These are phyloP conservation scores for Syngnathus floridae DNA, from an alignment of 2,113 vertebrate species.

Conservation along the genomic window DNA sequence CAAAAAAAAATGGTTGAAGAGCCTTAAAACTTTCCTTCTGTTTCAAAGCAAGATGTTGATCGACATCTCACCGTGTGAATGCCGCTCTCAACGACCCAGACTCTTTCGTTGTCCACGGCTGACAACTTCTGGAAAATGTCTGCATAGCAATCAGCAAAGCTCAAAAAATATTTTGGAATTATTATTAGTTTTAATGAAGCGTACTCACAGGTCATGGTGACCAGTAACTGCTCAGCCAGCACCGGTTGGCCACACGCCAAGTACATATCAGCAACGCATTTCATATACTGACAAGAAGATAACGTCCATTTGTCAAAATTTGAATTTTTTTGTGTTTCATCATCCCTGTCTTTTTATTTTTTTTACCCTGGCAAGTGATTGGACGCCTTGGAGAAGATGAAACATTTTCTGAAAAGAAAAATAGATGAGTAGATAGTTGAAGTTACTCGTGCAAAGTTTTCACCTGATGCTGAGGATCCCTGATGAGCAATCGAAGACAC, in stretches of 20 bases:
- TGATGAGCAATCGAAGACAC: conserved; percentile 80
- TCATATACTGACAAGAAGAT: conserved; percentile 67
- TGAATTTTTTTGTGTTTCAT: too few species aligned
- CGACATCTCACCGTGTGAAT: conserved; percentile 72
- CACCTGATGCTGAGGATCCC: conserved; percentile 80
- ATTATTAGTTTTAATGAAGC: neutral
- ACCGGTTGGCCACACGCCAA: conserved; percentile 68
- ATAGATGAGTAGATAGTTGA: neutral
- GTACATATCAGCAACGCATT: conserved; percentile 69
- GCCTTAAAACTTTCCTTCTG: too few species aligned
- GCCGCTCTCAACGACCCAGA: conserved; percentile 72
- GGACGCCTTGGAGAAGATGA: conserved; percentile 64
- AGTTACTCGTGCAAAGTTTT: neutral
- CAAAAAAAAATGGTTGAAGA: neutral
- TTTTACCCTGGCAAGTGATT: conserved; percentile 67
- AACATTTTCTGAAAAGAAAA: conserved; percentile 60
- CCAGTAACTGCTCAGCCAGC: conserved; percentile 73
- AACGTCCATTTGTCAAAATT: too few species aligned
- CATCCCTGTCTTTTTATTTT: neutral
- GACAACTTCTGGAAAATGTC: conserved; percentile 87
- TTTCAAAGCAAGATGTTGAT: too few species aligned
- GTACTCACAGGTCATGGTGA: conserved; percentile 82
- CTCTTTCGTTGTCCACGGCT: conserved; percentile 72
- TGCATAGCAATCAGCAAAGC: conserved; percentile 38
- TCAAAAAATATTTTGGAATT: neutral